Evolutionary conservation across 2,888 invertebrate species (phyloP).

Genomic region (Eupithecia insigniata): DNA sequence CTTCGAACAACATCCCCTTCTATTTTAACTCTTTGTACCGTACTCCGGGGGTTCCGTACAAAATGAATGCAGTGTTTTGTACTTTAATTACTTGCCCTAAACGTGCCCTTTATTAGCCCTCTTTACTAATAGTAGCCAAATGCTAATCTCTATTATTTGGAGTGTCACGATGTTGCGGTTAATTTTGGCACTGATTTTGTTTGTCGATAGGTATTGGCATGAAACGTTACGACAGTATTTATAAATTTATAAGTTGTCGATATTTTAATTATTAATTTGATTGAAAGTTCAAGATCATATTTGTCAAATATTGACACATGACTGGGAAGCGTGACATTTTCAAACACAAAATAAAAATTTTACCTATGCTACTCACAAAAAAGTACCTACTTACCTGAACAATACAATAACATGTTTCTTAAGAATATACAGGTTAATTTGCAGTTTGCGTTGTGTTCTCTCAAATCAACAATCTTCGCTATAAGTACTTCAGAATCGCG

Average conservation of each 20-base stretch:
- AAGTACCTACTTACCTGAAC: too few species aligned
- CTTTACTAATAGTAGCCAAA: constrained; percentile 59
- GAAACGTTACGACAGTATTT: too few species aligned
- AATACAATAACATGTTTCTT: too few species aligned
- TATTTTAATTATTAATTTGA: too few species aligned
- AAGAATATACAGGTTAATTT: too few species aligned
- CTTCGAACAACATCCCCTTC: neutral
- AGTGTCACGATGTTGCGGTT: constrained; percentile 32
- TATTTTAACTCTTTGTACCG: constrained; percentile 42
- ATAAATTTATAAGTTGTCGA: too few species aligned
- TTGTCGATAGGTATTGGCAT: neutral
- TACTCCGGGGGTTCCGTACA: constrained; percentile 51
- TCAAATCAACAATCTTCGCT: neutral
- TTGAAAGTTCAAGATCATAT: too few species aligned
- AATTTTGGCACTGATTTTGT: constrained; percentile 17
- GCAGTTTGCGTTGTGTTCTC: neutral
- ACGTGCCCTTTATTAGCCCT: constrained; percentile 50
- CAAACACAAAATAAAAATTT: too few species aligned
- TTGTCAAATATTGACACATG: too few species aligned
- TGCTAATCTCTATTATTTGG: constrained; percentile 34
- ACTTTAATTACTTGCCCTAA: constrained; percentile 64
- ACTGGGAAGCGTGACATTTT: too few species aligned
- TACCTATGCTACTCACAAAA: too few species aligned
- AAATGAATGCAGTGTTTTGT: constrained; percentile 66
- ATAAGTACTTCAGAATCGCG: neutral